These are phyloP conservation scores for Brachionus paranguensis DNA, from an alignment of 1,140 invertebrate genomes.

Conservation along the genomic window DNA sequence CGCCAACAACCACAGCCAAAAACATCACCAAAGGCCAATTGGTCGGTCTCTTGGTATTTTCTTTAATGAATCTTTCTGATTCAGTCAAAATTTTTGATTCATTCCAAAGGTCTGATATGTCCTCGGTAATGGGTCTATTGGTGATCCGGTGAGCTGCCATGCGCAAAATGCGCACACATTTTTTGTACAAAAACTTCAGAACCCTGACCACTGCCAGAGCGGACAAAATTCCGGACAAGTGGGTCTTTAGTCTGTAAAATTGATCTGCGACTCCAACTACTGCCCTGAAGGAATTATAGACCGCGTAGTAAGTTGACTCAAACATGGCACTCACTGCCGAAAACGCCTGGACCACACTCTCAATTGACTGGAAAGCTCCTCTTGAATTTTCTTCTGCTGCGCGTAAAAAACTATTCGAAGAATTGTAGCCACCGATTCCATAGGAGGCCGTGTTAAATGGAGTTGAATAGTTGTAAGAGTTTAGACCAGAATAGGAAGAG, in stretches of 20 bases:
- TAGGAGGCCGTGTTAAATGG: background rate
- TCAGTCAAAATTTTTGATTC: slow-evolving; percentile 40
- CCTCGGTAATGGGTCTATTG: slow-evolving; percentile 41
- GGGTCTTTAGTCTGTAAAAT: slow-evolving; percentile 71
- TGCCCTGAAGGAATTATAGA: slow-evolving; percentile 87
- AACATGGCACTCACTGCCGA: slow-evolving; percentile 89
- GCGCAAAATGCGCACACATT: slow-evolving; percentile 63
- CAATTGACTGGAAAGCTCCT: slow-evolving; percentile 85
- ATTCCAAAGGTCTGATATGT: slow-evolving; percentile 29
- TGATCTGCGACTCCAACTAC: slow-evolving; percentile 90
- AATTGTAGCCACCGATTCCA: background rate
- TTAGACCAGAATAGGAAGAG: background rate
- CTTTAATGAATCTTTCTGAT: slow-evolving; percentile 39
- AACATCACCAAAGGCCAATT: slow-evolving; percentile 67
- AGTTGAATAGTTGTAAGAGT: background rate
- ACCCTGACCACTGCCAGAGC: slow-evolving; percentile 72
- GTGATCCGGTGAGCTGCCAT: slow-evolving; percentile 38
- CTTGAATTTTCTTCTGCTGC: slow-evolving; percentile 81
- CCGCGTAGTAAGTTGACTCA: slow-evolving; percentile 86
- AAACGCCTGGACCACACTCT: slow-evolving; percentile 81
- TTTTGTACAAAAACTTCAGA: slow-evolving; percentile 71
- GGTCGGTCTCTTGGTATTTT: slow-evolving; percentile 43
- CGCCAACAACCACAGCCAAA: slow-evolving; percentile 75
- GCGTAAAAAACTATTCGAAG: slow-evolving; percentile 66
- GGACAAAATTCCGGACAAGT: slow-evolving; percentile 76